phyloP scores from a whole-genome alignment of 2,888 invertebrate species.

The Cosmia trapezina region DNA sequence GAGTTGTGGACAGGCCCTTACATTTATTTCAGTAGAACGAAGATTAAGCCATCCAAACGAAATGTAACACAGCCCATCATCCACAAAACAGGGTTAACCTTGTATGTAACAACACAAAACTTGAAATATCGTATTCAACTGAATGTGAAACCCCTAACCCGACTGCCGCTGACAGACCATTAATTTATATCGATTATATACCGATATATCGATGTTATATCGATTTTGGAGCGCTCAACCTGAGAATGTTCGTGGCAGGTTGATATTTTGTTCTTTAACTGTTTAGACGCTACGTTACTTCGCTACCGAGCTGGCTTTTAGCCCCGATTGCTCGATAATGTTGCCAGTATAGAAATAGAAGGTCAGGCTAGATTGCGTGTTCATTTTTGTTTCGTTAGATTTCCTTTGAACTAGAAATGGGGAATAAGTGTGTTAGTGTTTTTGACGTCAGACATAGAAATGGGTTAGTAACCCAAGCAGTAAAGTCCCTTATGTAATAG shows the following conservation, averaged over 20 bases:
- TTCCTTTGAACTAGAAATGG: constrained; percentile 23
- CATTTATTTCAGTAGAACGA: no score
- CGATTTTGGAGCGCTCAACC: constrained; percentile 58
- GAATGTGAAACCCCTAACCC: constrained; percentile 60
- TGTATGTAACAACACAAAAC: constrained; percentile 58
- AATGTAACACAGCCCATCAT: constrained; percentile 46
- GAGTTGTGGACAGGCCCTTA: no score
- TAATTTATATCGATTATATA: constrained; percentile 72
- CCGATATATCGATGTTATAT: constrained; percentile 58
- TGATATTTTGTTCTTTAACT: constrained; percentile 68
- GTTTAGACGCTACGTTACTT: constrained; percentile 47
- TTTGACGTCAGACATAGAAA: constrained; percentile 24
- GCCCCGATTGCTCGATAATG: constrained; percentile 34
- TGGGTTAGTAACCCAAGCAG: constrained; percentile 11
- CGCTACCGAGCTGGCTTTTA: constrained; percentile 43
- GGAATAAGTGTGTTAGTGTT: constrained; percentile 4
- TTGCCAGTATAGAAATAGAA: constrained; percentile 19
- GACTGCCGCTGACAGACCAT: constrained; percentile 71
- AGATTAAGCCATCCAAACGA: constrained; percentile 22
- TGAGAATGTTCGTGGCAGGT: constrained; percentile 62
- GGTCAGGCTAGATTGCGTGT: constrained; percentile 37
- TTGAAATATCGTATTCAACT: constrained; percentile 64
- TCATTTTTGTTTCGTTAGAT: constrained; percentile 28
- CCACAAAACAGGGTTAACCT: constrained; percentile 51
- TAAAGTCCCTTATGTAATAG: neutral